phyloP scores from a whole-genome alignment of 2,797 vertebrate species.

The Cirrhinus molitorella region DNA sequence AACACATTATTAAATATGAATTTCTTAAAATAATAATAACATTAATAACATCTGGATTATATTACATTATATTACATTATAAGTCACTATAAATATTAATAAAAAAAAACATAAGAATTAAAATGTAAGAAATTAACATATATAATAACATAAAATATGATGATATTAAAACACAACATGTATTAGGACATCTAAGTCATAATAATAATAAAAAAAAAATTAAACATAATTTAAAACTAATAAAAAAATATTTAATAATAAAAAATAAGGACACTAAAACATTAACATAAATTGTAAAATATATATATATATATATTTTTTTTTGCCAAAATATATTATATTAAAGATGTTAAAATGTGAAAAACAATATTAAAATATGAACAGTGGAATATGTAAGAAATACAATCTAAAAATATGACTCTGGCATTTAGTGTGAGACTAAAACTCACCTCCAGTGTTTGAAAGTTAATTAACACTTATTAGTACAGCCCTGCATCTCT shows the following conservation, averaged over 20 bases:
- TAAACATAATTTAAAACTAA: neutral
- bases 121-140: neutral
- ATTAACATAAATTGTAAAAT: neutral
- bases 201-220: neutral
- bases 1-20: no score
- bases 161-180: no score
- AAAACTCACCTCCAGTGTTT: neutral
- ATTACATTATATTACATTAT: neutral
- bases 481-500: neutral
- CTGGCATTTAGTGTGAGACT: no score
- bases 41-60: neutral
- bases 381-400: no score
- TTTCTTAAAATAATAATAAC: no score
- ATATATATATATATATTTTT: neutral
- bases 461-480: neutral
- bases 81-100: neutral
- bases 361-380: neutral
- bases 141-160: no score
- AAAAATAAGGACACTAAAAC: neutral
- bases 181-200: neutral
- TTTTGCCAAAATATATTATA: neutral
- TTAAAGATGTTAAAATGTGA: neutral
- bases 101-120: neutral
- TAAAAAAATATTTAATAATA: neutral
- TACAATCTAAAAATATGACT: neutral